These are phyloP conservation scores for Chirona hameri DNA, from an alignment of 2,888 invertebrate genomes.

Conservation along the genomic window DNA sequence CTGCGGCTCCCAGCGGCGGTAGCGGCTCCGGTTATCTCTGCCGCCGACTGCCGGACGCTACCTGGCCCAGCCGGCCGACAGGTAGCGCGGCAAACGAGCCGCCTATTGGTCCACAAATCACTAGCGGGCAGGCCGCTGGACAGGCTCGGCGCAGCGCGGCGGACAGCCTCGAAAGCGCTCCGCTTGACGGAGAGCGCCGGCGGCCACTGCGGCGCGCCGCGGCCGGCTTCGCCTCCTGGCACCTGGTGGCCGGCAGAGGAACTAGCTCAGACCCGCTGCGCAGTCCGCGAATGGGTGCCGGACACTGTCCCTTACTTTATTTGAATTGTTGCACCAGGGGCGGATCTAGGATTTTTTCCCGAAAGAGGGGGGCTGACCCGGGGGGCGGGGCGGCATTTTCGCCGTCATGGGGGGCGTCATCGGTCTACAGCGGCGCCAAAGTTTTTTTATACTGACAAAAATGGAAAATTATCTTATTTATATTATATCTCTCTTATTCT, in stretches of 20 bases:
- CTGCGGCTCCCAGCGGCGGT: background rate
- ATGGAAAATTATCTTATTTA: too few relatives aligned
- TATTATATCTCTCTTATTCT: too few relatives aligned
- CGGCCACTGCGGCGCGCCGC: background rate
- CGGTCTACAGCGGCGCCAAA: too few relatives aligned
- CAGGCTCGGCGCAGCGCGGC: background rate
- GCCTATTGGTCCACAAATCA: slow-evolving; percentile 27
- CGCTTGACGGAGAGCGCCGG: background rate
- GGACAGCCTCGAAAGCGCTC: background rate
- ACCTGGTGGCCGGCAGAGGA: background rate
- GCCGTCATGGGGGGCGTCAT: too few relatives aligned
- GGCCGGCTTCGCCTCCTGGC: background rate
- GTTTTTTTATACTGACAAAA: too few relatives aligned
- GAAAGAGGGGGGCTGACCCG: too few relatives aligned
- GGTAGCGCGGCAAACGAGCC: slow-evolving; percentile 22
- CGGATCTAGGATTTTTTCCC: too few relatives aligned
- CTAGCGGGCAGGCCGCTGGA: background rate
- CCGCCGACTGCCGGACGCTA: slow-evolving; percentile 1
- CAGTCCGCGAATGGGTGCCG: too few relatives aligned
- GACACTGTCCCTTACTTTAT: too few relatives aligned
- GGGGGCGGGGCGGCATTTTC: too few relatives aligned
- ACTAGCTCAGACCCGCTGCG: background rate
- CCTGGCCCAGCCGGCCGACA: background rate
- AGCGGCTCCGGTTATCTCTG: background rate
- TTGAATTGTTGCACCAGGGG: too few relatives aligned